These are phyloP conservation scores for Copidosoma aretas DNA, from an alignment of 2,888 invertebrate genomes.

Conservation along the genomic window DNA sequence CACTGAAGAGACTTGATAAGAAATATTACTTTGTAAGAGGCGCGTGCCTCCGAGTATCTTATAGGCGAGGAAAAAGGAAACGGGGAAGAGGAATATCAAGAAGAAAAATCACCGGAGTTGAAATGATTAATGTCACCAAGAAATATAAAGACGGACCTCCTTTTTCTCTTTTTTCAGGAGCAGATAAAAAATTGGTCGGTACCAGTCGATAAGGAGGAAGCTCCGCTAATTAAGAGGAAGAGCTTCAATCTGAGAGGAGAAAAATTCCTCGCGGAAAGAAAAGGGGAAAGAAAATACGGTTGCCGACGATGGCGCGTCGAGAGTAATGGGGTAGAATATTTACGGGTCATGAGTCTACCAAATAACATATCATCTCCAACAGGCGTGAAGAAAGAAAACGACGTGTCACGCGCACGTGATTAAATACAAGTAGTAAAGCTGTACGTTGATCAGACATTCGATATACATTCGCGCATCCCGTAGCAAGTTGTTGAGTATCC, in stretches of 20 bases:
- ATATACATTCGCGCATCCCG: no score
- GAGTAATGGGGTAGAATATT: no score
- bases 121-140: constrained; percentile 26
- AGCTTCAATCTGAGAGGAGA: constrained; percentile 3
- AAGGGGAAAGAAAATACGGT: background rate
- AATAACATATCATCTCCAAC: background rate
- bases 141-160: constrained; percentile 8
- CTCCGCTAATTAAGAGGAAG: constrained; percentile 30
- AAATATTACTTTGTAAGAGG: background rate
- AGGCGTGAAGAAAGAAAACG: background rate
- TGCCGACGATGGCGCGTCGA: no score
- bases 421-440: background rate
- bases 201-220: constrained; percentile 16
- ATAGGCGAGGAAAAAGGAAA: background rate
- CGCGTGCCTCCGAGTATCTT: background rate
- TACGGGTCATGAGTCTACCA: background rate
- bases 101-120: constrained; percentile 7
- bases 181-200: constrained; percentile 1
- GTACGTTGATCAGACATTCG: background rate
- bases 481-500: no score
- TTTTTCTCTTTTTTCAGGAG: background rate
- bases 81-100: background rate
- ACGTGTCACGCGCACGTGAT: background rate
- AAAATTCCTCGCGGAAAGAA: background rate
- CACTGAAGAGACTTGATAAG: background rate